Evolutionary conservation across 2,113 vertebrate genomes (phyloP), one percentile per base, ranked within the genome.

Genomic region (Hypocryptadius cinnamomeus): DNA sequence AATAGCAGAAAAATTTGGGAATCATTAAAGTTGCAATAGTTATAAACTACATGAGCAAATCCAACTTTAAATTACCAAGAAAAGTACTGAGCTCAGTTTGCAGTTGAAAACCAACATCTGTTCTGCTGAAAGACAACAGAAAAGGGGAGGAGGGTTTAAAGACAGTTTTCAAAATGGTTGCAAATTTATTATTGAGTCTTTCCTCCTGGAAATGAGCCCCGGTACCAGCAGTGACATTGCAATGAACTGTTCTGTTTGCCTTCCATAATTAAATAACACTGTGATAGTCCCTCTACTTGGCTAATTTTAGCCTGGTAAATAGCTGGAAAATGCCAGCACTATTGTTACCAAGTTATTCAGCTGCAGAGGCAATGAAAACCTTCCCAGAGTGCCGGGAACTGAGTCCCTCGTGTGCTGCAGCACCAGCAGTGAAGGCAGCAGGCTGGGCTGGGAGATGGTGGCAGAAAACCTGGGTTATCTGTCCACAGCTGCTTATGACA

Each of bases 61-160:
- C 22, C 33, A 47, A 6, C 61, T 87, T 74, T 12, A 47, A 89
- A 63, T 51, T 68, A 70, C 42, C 57, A 24, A 86, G 83, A 54
- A 21, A 54, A 77, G 68, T 20, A 50, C 39, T 17, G 51, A 66
- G 73, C 44, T 86, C 79, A 35, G 44, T 51, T 63, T 91, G 68
- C 51, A 86, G 39, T 31, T 65, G 70, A 54, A 90, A 95, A 91
- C 54, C 84, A 64, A 28, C 78, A 89, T 85, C 85, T 95, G 71
- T 60, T 94, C 40, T 35, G 51, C 76, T 65, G 66, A 65, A 76
- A 79, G 44, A 59, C 73, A 91, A 47, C 70, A 42, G 42, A 47
- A 72, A 42, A 27, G 21, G 40, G 27, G 20, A 37, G 14, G 3
- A 35, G 9, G 47, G 31, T 18, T 50, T 39, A 66, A 44, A 40